Evolutionary conservation across 2,888 invertebrate species (phyloP), one percentile per base, ranked within the genome.

Genomic region (Drosophila testacea): DNA sequence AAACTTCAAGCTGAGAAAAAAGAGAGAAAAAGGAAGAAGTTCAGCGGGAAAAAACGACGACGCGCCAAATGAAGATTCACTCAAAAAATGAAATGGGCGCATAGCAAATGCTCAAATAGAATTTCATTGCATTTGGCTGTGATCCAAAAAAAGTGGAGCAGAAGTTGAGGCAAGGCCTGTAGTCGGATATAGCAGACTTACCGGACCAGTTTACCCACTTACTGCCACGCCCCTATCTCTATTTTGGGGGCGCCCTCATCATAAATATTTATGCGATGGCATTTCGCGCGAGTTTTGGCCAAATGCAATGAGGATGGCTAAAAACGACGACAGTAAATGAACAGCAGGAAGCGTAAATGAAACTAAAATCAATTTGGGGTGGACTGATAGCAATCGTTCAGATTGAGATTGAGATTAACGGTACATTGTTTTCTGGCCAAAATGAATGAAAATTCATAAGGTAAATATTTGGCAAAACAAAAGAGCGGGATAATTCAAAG

Each of bases 311-410:
- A 56, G 67, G 27, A 47, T 13, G 13, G n/a, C 38, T 22, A 28
- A 30, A 27, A 38, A 9, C n/a, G 32, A 62, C n/a, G 28, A 44
- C 22, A 28, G 7, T 5, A 51, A 61, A 47, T 62, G 73, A 69
- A 66, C 69, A 65, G 81, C 83, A 77, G 83, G 86, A 84, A 84
- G 66, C 81, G 72, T 69, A 87, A 84, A 85, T 79, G 77, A 85
- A 85, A 87, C 87, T 81, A 81, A 84, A 87, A 83, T 85, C 88
- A 85, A 85, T 87, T 85, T 84, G 79, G 67, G 71, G 74, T 73
- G 27, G 57, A 69, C 69, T 79, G 88, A 85, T 85, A 85, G 79
- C 69, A 67, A 85, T 87, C 85, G 65, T 67, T 69, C 69, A 75
- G 78, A 85, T 84, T 73, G 61, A 74, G 82, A 84, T 83, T 73